phyloP scores from a whole-genome alignment of 2,888 invertebrate genomes.

The Drosophila macrospina region DNA sequence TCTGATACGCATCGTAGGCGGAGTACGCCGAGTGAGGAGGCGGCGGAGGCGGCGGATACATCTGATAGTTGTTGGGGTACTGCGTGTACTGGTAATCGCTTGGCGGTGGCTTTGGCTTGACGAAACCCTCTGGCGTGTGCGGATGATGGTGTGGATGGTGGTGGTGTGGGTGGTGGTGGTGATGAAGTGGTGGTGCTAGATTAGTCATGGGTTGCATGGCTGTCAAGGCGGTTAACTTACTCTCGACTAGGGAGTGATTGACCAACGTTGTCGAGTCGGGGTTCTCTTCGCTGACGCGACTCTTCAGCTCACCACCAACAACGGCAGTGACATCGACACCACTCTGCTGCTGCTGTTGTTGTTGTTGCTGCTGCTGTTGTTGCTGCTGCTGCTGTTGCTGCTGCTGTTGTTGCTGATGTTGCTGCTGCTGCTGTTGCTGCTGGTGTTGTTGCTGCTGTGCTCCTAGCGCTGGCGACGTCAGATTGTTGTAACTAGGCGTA shows the following conservation, averaged over 20 bases:
- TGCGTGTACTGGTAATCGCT: conserved; percentile 85
- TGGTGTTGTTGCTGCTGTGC: conserved; percentile 29
- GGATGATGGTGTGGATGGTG: conserved; percentile 72
- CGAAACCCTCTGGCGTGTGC: conserved; percentile 84
- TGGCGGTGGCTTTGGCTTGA: conserved; percentile 85
- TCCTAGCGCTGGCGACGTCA: conserved; percentile 62
- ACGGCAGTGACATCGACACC: conserved; percentile 30
- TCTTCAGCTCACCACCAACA: conserved; percentile 83
- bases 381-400: conserved; percentile 45
- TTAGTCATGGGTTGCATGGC: conserved; percentile 86
- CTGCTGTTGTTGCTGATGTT: conserved; percentile 21
- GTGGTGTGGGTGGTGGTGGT: conserved; percentile 64
- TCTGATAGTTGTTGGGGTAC: conserved; percentile 85
- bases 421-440: conserved; percentile 39
- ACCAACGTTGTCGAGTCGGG: conserved; percentile 91
- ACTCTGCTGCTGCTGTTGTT: conserved; percentile 31
- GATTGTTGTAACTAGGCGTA: conserved; percentile 77
- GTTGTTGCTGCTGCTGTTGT: conserved; percentile 39
- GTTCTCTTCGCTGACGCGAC: conserved; percentile 88
- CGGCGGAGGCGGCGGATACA: conserved; percentile 85
- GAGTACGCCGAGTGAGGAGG: conserved; percentile 85
- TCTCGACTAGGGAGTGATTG: conserved; percentile 86
- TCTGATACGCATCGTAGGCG: conserved; percentile 85
- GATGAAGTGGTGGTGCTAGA: conserved; percentile 77
- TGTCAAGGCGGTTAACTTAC: conserved; percentile 85